Conservation (phyloP, 2,113 vertebrate genomes). For the Eonycteris spelaea region DNA sequence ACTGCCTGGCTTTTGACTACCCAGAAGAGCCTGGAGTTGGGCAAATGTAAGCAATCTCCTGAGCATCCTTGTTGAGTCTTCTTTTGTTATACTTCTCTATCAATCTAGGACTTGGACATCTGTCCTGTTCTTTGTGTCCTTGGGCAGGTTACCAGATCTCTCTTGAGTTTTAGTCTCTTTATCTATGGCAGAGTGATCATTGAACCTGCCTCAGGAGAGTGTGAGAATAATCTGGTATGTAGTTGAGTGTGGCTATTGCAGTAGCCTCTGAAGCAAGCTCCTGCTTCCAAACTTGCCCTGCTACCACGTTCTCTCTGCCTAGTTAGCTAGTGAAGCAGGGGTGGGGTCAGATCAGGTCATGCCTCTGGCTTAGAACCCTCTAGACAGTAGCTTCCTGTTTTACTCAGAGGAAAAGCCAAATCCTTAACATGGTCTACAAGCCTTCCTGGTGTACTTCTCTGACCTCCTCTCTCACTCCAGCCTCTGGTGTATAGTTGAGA, state of each 20-base stretch:
- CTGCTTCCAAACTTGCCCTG: neutral
- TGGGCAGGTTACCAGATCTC: neutral
- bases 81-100: neutral
- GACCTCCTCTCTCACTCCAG: neutral
- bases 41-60: neutral
- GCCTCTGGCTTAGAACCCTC: neutral
- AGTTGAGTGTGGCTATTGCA: neutral
- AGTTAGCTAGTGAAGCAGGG: neutral
- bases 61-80: neutral
- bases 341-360: neutral
- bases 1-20: neutral
- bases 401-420: constrained; percentile 19
- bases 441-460: neutral
- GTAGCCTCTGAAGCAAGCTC: neutral
- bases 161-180: neutral
- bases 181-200: neutral
- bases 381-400: neutral
- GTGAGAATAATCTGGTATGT: neutral
- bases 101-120: neutral
- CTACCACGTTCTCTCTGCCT: neutral
- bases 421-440: neutral
- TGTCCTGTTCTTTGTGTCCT: neutral
- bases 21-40: neutral
- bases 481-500: neutral
- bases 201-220: neutral